A percentile compares a stretch with the other conserved stretches of the same genome.
These are phyloP conservation scores for Brachionus koreanus DNA, from an alignment of 1,140 invertebrate genomes.

Conservation along the genomic window DNA sequence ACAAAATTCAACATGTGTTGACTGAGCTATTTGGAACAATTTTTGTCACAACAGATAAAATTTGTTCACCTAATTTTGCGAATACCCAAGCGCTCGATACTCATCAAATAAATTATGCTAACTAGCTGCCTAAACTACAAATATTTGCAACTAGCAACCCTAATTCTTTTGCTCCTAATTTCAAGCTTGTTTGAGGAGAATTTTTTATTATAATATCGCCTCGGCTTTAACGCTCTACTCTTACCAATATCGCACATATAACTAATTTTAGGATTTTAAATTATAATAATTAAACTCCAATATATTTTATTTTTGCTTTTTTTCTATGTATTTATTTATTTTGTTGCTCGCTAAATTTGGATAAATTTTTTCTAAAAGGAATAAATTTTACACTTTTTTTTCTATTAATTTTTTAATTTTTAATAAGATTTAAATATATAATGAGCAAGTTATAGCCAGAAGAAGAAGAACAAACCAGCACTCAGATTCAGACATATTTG, in stretches of 20 bases:
- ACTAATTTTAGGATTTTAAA: slow-evolving; percentile 33
- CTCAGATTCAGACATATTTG: not conserved
- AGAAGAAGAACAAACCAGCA: not conserved
- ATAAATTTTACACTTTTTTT: not conserved
- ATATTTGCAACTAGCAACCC: not conserved
- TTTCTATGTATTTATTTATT: slow-evolving; percentile 3
- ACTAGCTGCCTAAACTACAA: not conserved
- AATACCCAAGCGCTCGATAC: not conserved
- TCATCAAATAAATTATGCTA: not conserved
- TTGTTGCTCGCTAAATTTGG: slow-evolving; percentile 15
- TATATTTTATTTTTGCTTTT: not conserved
- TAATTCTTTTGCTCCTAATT: slow-evolving; percentile 9
- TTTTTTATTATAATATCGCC: slow-evolving; percentile 9
- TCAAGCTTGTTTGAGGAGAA: not conserved
- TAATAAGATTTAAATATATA: not conserved
- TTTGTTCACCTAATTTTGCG: not conserved
- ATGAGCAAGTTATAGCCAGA: not conserved
- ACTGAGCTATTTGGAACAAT: not conserved
- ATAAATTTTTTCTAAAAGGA: not conserved
- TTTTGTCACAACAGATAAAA: not conserved
- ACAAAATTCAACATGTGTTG: not conserved
- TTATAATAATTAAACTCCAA: slow-evolving; percentile 37
- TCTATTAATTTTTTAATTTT: not conserved
- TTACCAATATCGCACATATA: slow-evolving; percentile 1
- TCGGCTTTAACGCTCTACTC: not conserved